Base-by-base conservation (phyloP, 2,797 vertebrate species). In the Clarias fuscus region DNA sequence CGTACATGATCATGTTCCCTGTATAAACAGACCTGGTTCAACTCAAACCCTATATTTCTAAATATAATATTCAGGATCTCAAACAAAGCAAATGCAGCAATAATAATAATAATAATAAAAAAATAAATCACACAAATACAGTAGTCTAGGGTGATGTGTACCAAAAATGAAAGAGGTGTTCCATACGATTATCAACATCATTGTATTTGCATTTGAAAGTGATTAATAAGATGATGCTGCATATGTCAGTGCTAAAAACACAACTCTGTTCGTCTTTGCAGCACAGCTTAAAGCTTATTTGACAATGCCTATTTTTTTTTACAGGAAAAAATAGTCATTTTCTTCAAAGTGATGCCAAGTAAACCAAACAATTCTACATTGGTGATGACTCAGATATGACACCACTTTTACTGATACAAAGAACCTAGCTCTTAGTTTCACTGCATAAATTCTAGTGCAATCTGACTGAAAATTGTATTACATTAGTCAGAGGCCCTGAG, bases 381-480 rank as follows among this genome's bases (percentile, higher is more conserved):
- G 13, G 48, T 53, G 48, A 53, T 53, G 8, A 13, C 11, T 53
- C 48, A 53, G 1, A 53, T 53, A 53, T 53, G 11, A 53, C 48
- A 48, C 8, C 13, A 33, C 27, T 14, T 37, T 37, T 37, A 78
- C 58, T 1, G 27, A 78, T 62, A 65, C 24, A 15, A 64, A 81
- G 78, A 81, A 81, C 15, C 61, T 24, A 65, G 78, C 61, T 81
- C 27, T 68, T 22, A 72, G 73, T 40, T 85, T 15, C 37, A 88
- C 64, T 70, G 4, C 53, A 76, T 84, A 30, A 85, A 59, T 15
- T 40, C 81, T 77, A 88, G 84, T 88, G 86, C 71, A 88, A 87
- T 59, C 40, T 75, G 30, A 58, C 30, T 6, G 7, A 76, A 15
- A 27, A 48, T 70, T 61, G 20, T 67, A 76, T 56, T 82, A 37